Percentiles rank a stretch among this genome's conserved stretches.
Conservation (phyloP, 2,113 vertebrate genomes). For the Labrus mixtus region DNA sequence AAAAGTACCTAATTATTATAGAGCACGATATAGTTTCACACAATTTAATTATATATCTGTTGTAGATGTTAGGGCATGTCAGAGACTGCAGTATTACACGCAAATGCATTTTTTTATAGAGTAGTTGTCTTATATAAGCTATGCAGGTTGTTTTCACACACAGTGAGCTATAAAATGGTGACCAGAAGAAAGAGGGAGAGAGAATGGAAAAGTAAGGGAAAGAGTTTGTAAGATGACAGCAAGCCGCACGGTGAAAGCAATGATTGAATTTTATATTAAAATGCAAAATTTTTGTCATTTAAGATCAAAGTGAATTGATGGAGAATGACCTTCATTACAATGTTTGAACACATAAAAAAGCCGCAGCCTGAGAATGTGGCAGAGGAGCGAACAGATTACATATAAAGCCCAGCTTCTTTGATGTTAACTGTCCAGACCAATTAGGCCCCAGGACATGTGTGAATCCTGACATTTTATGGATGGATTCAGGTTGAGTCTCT, state of each 20-base stretch:
- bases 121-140: conserved; percentile 33
- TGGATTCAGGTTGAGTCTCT: conserved; percentile 68
- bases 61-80: conserved; percentile 62
- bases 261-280: conserved; percentile 67
- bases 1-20: conserved; percentile 62
- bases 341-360: conserved; percentile 72
- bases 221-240: conserved; percentile 18
- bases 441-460: conserved; percentile 75
- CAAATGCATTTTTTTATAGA: conserved; percentile 6
- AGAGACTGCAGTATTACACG: conserved; percentile 42
- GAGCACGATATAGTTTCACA: conserved; percentile 39
- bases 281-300: conserved; percentile 73
- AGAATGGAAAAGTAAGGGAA: conserved; percentile 26
- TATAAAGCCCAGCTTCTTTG: conserved; percentile 80
- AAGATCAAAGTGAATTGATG: conserved; percentile 80
- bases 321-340: conserved; percentile 82
- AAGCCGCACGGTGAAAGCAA: conserved; percentile 39
- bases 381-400: conserved; percentile 76
- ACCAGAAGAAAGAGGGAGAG: not conserved
- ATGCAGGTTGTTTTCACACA: conserved; percentile 40
- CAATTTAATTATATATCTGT: conserved; percentile 63
- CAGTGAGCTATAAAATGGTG: not conserved
- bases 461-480: conserved; percentile 72
- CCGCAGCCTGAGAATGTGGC: conserved; percentile 60
- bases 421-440: conserved; percentile 82